Evolutionary conservation across 2,113 vertebrate genomes (phyloP).

Genomic region (Isichthys henryi): DNA sequence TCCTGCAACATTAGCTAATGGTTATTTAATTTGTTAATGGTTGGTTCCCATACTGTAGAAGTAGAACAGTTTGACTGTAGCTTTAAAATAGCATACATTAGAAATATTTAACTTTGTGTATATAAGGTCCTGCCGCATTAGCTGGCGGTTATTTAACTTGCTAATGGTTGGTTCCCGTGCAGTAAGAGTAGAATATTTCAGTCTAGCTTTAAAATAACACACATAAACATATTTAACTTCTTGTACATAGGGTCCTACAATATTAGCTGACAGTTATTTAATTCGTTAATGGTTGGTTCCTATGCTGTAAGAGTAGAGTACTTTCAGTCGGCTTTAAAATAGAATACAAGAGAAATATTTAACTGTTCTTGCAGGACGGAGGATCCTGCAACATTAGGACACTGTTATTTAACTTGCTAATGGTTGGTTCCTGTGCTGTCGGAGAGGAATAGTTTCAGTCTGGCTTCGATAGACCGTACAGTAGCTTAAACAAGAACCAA

Average conservation of each 20-base stretch:
- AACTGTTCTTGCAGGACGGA: not conserved
- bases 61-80: not conserved
- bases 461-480: not conserved
- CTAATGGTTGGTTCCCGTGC: not conserved
- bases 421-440: not conserved
- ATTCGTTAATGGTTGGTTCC: not conserved
- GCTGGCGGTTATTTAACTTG: not conserved
- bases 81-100: not conserved
- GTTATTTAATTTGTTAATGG: not conserved
- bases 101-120: not conserved
- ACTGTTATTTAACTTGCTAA: not conserved
- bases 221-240: not conserved
- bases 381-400: not conserved
- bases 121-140: not conserved
- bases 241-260: not conserved
- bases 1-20: not conserved
- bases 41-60: not conserved
- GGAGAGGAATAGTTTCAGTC: not conserved
- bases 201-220: not conserved
- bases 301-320: not conserved
- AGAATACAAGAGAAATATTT: not conserved
- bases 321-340: not conserved
- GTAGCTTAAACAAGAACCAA: not conserved
- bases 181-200: not conserved
- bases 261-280: not conserved